Base-by-base conservation (phyloP, 2,797 vertebrate species). In the Anniella stebbinsi region DNA sequence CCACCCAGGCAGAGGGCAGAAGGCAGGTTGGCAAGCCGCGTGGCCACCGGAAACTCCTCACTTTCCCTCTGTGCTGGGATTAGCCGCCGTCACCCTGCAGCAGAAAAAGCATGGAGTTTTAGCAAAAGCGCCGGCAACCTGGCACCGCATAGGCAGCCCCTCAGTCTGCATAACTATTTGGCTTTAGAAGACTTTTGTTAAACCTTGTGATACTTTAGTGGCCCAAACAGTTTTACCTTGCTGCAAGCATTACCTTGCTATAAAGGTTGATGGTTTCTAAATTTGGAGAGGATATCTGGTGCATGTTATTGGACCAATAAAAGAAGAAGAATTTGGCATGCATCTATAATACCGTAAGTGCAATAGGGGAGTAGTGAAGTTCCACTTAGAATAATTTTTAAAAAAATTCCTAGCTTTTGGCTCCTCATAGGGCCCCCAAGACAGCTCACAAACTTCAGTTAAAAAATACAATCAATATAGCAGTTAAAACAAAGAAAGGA, bases 271-370 rank as follows among this genome's bases (percentile, higher is more conserved):
- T 38, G 85, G 76, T 9, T 91, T 70, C 66, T 33, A 21, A 6
- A 48, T 0, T 0, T 0, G 0, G 7, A 11, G 6, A 48, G 38
- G 38, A 48, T 23, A 60, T 23, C 67, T 83, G 28, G 3, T 10
- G 23, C n/a, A 51, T 1, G 25, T 13, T 36, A 21, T 0, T 18
- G 28, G 38, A 3, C 41, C 67, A 8, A n/a, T 54, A 15, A 83
- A 78, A 80, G 11, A 67, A 25, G 28, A 28, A 33, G 70, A n/a
- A n/a, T n/a, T 5, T 85, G n/a, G 51, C 4, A 57, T 48, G 11
- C 45, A 28, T n/a, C 28, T 60, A n/a, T 30, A 63, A 25, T 30
- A 63, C 0, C 28, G 4, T 36, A 3, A n/a, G n/a, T 80, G 23
- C 25, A 23, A 67, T n/a, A n/a, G 8, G 48, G 78, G 73, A 25